Conservation (phyloP, 2,797 vertebrate genomes). For the Lindbergichthys nudifrons region DNA sequence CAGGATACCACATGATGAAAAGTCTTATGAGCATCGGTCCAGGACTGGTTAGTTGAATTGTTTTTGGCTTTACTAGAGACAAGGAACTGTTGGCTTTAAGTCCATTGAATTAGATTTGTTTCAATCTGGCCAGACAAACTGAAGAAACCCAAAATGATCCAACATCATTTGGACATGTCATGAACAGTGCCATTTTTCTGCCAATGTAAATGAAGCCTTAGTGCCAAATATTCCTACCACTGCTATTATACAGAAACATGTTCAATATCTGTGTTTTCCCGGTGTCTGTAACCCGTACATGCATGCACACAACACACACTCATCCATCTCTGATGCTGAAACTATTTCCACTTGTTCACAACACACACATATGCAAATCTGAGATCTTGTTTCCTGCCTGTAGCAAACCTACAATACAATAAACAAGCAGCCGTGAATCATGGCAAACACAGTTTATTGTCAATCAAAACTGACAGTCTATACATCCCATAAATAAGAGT, state of each 20-base stretch:
- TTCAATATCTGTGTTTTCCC: conserved; percentile 34
- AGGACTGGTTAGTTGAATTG: not conserved
- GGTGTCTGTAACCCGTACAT: conserved; percentile 50
- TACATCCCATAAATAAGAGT: conserved; percentile 78
- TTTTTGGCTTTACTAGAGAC: not conserved
- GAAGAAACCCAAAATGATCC: not conserved
- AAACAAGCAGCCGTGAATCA: conserved; percentile 19
- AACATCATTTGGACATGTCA: not conserved
- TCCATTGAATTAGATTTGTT: not conserved
- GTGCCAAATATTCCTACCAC: conserved; percentile 11
- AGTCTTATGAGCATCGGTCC: not conserved
- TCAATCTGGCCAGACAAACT: not conserved
- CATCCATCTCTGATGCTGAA: conserved; percentile 19
- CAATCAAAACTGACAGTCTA: conserved; percentile 60
- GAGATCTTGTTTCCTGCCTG: conserved; percentile 4
- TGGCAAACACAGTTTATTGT: conserved; percentile 78
- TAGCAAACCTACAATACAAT: not conserved
- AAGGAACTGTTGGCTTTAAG: not conserved
- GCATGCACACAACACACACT: conserved; percentile 34
- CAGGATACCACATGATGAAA: not conserved
- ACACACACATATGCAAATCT: not conserved
- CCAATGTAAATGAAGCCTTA: conserved; percentile 43
- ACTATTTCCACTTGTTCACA: conserved; percentile 26
- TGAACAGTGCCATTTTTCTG: not conserved
- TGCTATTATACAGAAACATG: conserved; percentile 12